Base-by-base conservation (phyloP, 1,140 invertebrate genomes). In the Polyergus mexicanus region DNA sequence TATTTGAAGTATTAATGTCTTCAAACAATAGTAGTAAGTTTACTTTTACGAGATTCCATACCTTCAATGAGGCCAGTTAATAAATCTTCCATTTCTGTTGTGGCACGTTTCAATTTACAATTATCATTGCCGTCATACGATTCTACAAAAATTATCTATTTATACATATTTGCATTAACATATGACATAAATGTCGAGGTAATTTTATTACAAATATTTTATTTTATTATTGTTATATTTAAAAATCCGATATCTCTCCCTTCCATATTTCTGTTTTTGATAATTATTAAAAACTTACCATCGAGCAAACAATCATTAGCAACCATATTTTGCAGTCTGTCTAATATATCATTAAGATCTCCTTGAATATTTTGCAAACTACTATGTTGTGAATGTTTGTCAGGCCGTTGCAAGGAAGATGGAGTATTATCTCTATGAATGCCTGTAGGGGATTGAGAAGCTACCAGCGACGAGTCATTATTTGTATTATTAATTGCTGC, bases 321-420 rank as follows among this genome's bases (percentile, higher is more conserved):
- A 19, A 96, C 94, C 94, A 96, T 95, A 91, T 95, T 95, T 91
- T 95, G 95, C 62, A 96, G 90, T 89, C 95, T 95, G 83, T 95
- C 95, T 71, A 96, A 90, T 85, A 95, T 96, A 86, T 95, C 95
- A 88, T 95, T 95, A 19, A 96, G 89, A 92, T 95, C 95, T 28
- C 94, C 94, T 91, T 95, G 95, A 89, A 96, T 94, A 91, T 95
- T 95, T 90, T 95, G 94, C 51, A 96, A 89, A 71, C 95, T 95
- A 85, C 94, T 95, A 38, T 95, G 94, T 69, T 94, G 94, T 65
- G 94, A 94, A 85, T 94, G 93, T 69, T 95, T 95, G 81, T 94
- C 94, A 58, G 92, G 92, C 28, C 91, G 89, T 60, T 95, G 93
- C 76, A 95, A 86, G 51, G 94, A 94, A 71, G 94, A 94, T 11